phyloP scores from a whole-genome alignment of 1,140 invertebrate genomes.

The Drosophila tsacasi region DNA sequence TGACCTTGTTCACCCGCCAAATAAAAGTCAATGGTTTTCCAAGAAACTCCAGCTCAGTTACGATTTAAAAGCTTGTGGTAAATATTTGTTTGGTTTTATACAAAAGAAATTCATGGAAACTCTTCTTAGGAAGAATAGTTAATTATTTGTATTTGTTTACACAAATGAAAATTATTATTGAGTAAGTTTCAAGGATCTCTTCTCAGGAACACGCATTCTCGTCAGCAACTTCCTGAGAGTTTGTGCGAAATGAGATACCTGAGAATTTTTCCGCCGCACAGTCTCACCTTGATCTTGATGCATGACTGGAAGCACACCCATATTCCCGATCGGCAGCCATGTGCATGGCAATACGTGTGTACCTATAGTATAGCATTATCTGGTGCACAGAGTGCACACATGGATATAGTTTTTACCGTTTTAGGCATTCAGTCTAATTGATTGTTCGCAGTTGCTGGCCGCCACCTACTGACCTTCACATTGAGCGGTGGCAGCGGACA shows the following conservation, averaged over 20 bases:
- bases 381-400: slow-evolving; percentile 48
- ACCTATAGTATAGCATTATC: slow-evolving; percentile 33
- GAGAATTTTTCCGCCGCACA: neutral
- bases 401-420: slow-evolving; percentile 71
- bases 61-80: neutral
- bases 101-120: too few relatives aligned
- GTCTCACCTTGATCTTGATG: slow-evolving; percentile 56
- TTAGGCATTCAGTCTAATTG: slow-evolving; percentile 75
- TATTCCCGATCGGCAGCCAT: slow-evolving; percentile 39
- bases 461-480: slow-evolving; percentile 83
- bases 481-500: slow-evolving; percentile 64
- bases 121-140: neutral
- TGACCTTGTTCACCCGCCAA: slow-evolving; percentile 4
- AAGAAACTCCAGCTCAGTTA: neutral
- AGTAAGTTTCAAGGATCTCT: neutral
- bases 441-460: slow-evolving; percentile 73
- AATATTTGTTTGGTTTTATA: neutral
- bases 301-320: slow-evolving; percentile 48
- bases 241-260: slow-evolving; percentile 6
- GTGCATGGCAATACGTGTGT: slow-evolving; percentile 42
- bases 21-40: slow-evolving; percentile 5
- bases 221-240: slow-evolving; percentile 4
- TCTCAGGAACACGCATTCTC: neutral
- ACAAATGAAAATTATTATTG: too few relatives aligned
- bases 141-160: too few relatives aligned